Evolutionary conservation across 2,113 vertebrate genomes (phyloP).

Genomic region (Scytalopus superciliaris): DNA sequence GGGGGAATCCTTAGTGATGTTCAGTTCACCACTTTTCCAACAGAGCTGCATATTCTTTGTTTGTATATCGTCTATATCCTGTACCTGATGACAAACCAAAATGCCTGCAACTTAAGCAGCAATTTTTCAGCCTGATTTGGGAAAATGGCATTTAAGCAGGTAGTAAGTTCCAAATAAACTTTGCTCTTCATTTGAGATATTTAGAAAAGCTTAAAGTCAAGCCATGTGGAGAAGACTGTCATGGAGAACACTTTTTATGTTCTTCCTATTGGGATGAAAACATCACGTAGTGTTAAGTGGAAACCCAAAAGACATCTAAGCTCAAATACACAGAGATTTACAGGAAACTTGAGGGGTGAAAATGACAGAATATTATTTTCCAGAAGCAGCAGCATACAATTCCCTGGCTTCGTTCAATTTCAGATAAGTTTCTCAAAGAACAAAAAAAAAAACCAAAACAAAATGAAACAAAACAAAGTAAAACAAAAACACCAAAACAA

Average conservation of each 20-base stretch:
- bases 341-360: neutral
- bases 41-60: neutral
- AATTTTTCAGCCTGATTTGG: neutral
- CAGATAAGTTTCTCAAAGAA: neutral
- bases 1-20: neutral
- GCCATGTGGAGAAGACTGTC: neutral
- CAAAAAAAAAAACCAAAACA: no score
- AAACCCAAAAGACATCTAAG: neutral
- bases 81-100: neutral
- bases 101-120: neutral
- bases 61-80: neutral
- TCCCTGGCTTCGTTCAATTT: neutral
- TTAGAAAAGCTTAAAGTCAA: neutral
- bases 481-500: neutral
- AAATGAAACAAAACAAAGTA: neutral
- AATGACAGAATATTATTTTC: neutral
- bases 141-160: neutral
- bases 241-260: neutral
- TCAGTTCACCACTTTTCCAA: neutral
- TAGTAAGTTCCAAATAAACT: neutral
- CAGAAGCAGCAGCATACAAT: neutral
- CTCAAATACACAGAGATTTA: neutral
- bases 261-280: neutral
- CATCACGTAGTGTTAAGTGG: neutral
- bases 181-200: neutral